phyloP scores from a whole-genome alignment of 2,113 vertebrate species.

The Toxotes chatareus region DNA sequence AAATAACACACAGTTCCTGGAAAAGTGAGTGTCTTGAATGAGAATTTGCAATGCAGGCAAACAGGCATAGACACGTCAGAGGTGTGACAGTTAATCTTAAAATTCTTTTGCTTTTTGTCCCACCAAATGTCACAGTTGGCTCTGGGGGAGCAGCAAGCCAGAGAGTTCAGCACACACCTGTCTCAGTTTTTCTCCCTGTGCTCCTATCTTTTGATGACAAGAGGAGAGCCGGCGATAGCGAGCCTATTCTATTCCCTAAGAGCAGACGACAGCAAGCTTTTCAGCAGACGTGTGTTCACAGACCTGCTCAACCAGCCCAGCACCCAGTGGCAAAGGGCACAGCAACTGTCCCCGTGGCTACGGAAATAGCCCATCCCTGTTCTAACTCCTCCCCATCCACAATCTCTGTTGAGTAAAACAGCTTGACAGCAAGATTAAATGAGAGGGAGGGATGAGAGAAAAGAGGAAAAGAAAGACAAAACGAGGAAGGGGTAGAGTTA shows the following conservation, averaged over 20 bases:
- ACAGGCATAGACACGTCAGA: slow-evolving; percentile 42
- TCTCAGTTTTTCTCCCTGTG: slow-evolving; percentile 53
- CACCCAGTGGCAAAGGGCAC: slow-evolving; percentile 35
- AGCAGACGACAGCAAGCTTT: slow-evolving; percentile 43
- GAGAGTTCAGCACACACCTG: slow-evolving; percentile 72
- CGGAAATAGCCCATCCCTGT: slow-evolving; percentile 14
- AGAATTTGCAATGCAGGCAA: slow-evolving; percentile 17
- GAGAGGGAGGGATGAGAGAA: slow-evolving; percentile 17
- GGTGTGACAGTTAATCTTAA: slow-evolving; percentile 67
- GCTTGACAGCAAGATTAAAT: slow-evolving; percentile 55
- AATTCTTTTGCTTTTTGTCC: slow-evolving; percentile 61
- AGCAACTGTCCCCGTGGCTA: slow-evolving; percentile 29
- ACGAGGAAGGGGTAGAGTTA: slow-evolving; percentile 59
- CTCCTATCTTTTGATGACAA: slow-evolving; percentile 65
- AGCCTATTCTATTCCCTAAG: slow-evolving; percentile 56
- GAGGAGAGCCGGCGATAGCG: slow-evolving; percentile 28
- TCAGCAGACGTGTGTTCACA: slow-evolving; percentile 45
- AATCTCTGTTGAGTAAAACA: slow-evolving; percentile 47
- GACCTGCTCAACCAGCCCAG: slow-evolving; percentile 20
- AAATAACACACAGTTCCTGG: not conserved
- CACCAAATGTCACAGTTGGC: slow-evolving; percentile 70
- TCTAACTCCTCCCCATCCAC: slow-evolving; percentile 10
- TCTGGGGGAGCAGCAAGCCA: slow-evolving; percentile 52
- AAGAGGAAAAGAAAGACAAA: slow-evolving; percentile 34
- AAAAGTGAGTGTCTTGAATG: slow-evolving; percentile 24